Base-by-base conservation (phyloP, 2,888 invertebrate species). In the Eilema sororculum region DNA sequence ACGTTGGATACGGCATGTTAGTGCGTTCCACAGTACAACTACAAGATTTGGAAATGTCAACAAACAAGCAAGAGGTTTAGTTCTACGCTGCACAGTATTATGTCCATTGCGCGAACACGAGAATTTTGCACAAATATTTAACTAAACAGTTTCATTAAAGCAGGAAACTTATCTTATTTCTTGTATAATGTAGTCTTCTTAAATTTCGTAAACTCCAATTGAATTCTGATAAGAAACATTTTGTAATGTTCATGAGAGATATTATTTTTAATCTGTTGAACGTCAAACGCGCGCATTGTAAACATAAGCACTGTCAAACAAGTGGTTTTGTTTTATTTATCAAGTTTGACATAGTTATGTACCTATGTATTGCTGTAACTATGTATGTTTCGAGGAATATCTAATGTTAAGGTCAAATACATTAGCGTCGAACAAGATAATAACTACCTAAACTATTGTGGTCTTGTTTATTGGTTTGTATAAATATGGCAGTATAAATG, bases 21-120 rank as follows among this genome's bases (percentile, higher is more conserved):
- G 89, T 90, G 91, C 91, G 90, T 85, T 84, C 87, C 86, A 83
- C 87, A 86, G 90, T 89, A 89, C 91, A 89, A 90, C 92, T 90
- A 90, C 87, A 88, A 57, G 57, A 46, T 87, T 87, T 90, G 87
- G 89, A 81, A 86, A 89, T 90, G 91, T 90, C 91, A 91, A 91
- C 90, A 91, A 91, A 91, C 90, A 90, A 89, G 86, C 90, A 90
- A 89, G 86, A 83, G 79, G 67, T 82, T 84, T 41, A 16, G 41
- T 41, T 84, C 60, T 60, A 60, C 60, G 78, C 76, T 77, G 73
- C 78, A 82, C 79, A 80, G 79, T 83, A 63, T 72, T 77, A 68
- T 78, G 75, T 79, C 77, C 82, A 82, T 80, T 83, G 88, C 85
- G 86, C 81, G 76, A 76, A 67, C 64, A 62, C 30, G 4, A 20